Evolutionary conservation across 2,888 invertebrate genomes (phyloP).

Genomic region (Kryphioiulus occultus): DNA sequence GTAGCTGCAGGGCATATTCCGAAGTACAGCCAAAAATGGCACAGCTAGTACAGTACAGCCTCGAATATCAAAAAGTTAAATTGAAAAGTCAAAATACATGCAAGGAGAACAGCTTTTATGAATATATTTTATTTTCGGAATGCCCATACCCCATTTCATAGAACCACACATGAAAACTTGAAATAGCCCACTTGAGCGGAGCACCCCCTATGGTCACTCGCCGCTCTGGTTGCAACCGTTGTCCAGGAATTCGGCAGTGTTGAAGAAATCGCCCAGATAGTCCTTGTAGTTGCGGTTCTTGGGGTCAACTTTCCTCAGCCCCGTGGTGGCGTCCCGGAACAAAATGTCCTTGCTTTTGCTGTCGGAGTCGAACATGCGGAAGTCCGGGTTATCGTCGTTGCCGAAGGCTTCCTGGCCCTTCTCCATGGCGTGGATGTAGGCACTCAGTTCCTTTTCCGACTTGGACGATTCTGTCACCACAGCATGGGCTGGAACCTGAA

Average conservation of each 20-base stretch:
- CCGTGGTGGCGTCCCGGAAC: constrained; percentile 46
- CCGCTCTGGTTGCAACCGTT: background rate
- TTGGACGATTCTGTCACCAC: constrained; percentile 27
- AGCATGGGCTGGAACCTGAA: constrained; percentile 48
- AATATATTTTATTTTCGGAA: too few relatives aligned
- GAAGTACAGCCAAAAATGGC: too few relatives aligned
- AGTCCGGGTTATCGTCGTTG: background rate
- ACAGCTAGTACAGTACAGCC: too few relatives aligned
- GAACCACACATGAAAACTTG: too few relatives aligned
- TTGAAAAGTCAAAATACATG: too few relatives aligned
- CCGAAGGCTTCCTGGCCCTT: constrained; percentile 41
- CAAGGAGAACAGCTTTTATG: too few relatives aligned
- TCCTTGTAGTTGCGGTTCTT: background rate
- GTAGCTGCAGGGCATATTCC: too few relatives aligned
- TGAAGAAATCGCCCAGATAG: constrained; percentile 22
- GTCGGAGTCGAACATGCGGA: constrained; percentile 45
- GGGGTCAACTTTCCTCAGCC: background rate
- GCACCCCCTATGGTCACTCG: background rate
- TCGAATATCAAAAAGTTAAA: too few relatives aligned
- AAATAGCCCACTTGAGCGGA: too few relatives aligned
- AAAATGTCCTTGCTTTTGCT: constrained; percentile 28
- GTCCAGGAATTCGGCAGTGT: constrained; percentile 39
- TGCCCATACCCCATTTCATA: too few relatives aligned
- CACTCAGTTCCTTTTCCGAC: constrained; percentile 3
- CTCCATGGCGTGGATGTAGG: constrained; percentile 37